Base-by-base conservation (phyloP, 2,113 vertebrate species). In the Platichthys stellatus region DNA sequence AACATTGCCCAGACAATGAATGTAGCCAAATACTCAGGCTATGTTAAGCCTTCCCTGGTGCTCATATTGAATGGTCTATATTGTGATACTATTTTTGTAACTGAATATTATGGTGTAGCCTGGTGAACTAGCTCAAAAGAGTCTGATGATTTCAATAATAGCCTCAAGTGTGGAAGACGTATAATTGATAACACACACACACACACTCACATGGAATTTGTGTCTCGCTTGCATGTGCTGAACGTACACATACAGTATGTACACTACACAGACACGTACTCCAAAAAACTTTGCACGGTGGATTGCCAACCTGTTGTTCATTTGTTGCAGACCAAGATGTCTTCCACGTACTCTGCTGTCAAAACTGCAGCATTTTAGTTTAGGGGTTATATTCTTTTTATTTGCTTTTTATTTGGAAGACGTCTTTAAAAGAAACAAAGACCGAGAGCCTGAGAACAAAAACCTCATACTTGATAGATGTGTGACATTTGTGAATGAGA, bases 11-110 rank as follows among this genome's bases (percentile, higher is more conserved):
- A 87, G 91, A 93, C 91, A 89, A 88, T 93, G 91, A 93, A 93
- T 93, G 92, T 93, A 93, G 92, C 92, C 91, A 92, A 93, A 92
- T 90, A 91, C 84, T 90, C 76, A 23, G 90, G 90, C 90, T 91
- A 88, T 92, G 43, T 87, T 84, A 77, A 87, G 92, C 92, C 91
- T 91, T 83, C 65, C 77, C 90, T 91, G 92, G 90, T 93, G 91
- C 92, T 93, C 89, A 85, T 90, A 92, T 80, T 86, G 82, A 93
- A 92, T 88, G 86, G 89, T 93, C 89, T 93, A 93, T 93, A 92
- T 93, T 92, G 88, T 91, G 80, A 89, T 88, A 90, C 90, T 93
- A 93, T 93, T 93, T 93, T 93, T 93, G 84, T 93, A 93, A 88
- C 81, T 86, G 67, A 90, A 88, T 88, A 91, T 92, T 82, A 90